These are phyloP conservation scores for Rhaphigaster nebulosa DNA, from an alignment of 2,888 invertebrate genomes.

Conservation along the genomic window DNA sequence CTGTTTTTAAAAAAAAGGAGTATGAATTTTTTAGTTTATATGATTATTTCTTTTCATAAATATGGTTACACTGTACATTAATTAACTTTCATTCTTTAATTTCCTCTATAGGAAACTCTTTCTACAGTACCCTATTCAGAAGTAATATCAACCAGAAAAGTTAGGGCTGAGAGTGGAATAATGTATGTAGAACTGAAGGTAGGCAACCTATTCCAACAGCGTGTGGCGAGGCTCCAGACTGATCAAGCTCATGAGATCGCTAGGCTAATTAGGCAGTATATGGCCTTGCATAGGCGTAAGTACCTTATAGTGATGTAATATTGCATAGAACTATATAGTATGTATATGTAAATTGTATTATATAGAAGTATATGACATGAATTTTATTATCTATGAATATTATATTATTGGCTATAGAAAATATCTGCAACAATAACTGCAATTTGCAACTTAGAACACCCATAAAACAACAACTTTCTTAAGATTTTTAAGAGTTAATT, in stretches of 20 bases:
- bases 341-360: no score
- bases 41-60: not conserved
- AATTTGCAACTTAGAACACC: no score
- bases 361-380: no score
- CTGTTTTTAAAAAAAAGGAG: no score
- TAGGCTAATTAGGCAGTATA: slow-evolving; percentile 95
- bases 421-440: no score
- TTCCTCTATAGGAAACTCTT: slow-evolving; percentile 79
- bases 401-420: no score
- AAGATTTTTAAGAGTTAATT: no score
- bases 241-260: slow-evolving; percentile 98
- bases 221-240: slow-evolving; percentile 94
- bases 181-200: slow-evolving; percentile 96
- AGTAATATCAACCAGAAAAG: slow-evolving; percentile 95
- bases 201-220: slow-evolving; percentile 95
- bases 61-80: not conserved
- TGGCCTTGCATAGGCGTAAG: slow-evolving; percentile 84
- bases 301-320: slow-evolving; percentile 28
- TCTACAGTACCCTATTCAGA: slow-evolving; percentile 95
- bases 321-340: not conserved
- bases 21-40: no score
- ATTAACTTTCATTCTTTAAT: not conserved
- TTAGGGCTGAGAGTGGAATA: slow-evolving; percentile 89
- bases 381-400: no score
- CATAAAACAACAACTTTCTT: no score